phyloP scores from a whole-genome alignment of 2,888 invertebrate species.

The Prosapia bicincta region DNA sequence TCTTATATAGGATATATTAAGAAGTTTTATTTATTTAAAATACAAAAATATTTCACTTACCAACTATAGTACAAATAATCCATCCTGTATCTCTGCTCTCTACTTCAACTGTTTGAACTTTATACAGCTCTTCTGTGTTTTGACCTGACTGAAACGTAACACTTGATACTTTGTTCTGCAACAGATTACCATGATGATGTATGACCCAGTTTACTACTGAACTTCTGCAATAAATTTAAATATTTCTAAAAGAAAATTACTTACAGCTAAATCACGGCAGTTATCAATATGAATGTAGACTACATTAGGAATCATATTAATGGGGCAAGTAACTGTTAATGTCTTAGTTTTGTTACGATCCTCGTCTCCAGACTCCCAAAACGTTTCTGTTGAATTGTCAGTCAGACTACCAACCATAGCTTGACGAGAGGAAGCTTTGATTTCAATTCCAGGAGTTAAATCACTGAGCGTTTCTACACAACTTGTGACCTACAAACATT shows the following conservation, averaged over 20 bases:
- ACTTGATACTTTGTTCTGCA: conserved; percentile 83
- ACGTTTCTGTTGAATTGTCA: conserved; percentile 95
- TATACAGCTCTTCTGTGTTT: conserved; percentile 74
- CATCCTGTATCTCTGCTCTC: conserved; percentile 84
- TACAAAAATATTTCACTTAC: no score
- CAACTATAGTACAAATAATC: conserved; percentile 80
- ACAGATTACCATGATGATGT: no score
- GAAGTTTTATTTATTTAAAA: no score
- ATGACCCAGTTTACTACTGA: no score
- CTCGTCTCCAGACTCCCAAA: conserved; percentile 99
- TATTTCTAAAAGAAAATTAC: conserved; percentile 38
- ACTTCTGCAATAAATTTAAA: no score
- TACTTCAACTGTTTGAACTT: conserved; percentile 79
- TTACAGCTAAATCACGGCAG: conserved; percentile 83
- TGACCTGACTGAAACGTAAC: conserved; percentile 82
- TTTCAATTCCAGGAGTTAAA: conserved; percentile 69
- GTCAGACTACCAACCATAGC: conserved; percentile 91
- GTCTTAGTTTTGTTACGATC: conserved; percentile 91
- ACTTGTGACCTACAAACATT: conserved; percentile 48
- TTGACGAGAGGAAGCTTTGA: conserved; percentile 88
- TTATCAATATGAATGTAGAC: conserved; percentile 93
- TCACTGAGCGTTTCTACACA: conserved; percentile 67
- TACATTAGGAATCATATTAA: conserved; percentile 64
- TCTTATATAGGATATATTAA: no score
- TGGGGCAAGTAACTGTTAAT: conserved; percentile 64